phyloP scores from a whole-genome alignment of 2,797 vertebrate genomes.

The Orestias chungarensis region DNA sequence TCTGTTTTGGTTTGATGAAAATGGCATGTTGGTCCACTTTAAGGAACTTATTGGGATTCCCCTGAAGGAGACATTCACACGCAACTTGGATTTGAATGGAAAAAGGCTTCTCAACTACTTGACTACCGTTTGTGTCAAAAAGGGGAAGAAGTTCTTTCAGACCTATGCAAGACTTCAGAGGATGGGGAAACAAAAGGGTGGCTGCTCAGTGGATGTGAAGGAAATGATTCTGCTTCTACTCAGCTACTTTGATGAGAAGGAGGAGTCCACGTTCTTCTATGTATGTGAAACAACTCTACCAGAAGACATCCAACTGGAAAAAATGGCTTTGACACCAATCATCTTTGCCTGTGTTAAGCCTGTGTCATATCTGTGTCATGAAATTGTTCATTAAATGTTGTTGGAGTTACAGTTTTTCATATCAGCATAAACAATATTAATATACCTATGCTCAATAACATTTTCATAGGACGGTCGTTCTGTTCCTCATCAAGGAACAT shows the following conservation, averaged over 20 bases:
- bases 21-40: neutral
- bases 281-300: slow-evolving; percentile 41
- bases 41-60: neutral
- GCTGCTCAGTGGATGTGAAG: too few species aligned
- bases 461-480: too few species aligned
- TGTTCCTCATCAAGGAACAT: slow-evolving; percentile 30
- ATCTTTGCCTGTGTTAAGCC: slow-evolving; percentile 45
- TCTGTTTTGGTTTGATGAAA: neutral
- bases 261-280: too few species aligned
- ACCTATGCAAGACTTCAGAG: neutral
- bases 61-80: neutral
- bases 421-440: too few species aligned
- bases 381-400: too few species aligned
- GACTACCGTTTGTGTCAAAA: neutral
- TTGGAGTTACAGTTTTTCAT: too few species aligned
- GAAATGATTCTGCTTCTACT: neutral
- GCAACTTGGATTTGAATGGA: neutral
- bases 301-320: too few species aligned
- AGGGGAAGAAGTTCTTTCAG: neutral
- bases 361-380: too few species aligned
- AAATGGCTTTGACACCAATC: slow-evolving; percentile 29
- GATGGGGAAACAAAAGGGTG: neutral
- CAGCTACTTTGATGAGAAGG: neutral
- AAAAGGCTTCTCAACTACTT: neutral
- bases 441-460: too few species aligned